phyloP scores from a whole-genome alignment of 2,113 vertebrate species.

The Proterorhinus semilunaris region DNA sequence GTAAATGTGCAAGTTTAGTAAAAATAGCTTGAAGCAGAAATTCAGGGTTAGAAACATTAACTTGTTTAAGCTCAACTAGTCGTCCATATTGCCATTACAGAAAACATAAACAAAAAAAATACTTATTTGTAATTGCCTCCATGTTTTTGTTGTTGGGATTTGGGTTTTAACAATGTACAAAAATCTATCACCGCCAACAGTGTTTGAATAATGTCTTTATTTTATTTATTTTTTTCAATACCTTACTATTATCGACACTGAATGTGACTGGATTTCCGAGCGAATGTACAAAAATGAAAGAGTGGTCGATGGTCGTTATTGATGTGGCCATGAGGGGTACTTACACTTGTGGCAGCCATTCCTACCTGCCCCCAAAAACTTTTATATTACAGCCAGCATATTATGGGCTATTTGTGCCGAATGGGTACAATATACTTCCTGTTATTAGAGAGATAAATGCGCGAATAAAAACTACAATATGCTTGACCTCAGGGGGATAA shows the following conservation, averaged over 20 bases:
- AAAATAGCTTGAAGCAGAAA: neutral
- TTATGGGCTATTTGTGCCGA: neutral
- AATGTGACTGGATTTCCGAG: neutral
- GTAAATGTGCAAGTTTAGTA: constrained; percentile 5
- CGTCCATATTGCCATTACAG: no score
- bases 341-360: constrained; percentile 1
- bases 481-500: constrained; percentile 46
- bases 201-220: neutral
- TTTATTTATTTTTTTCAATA: no score
- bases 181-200: neutral
- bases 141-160: no score
- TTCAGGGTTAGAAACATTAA: neutral
- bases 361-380: neutral
- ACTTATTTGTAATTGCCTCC: no score
- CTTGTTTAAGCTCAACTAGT: no score
- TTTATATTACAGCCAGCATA: neutral
- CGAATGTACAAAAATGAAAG: neutral
- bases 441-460: constrained; percentile 42
- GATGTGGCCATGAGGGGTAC: constrained; percentile 1
- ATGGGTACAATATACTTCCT: constrained; percentile 10
- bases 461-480: constrained; percentile 31
- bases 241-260: no score
- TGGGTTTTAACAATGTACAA: no score
- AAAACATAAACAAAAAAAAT: no score
- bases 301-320: neutral